These are phyloP conservation scores for Pseudorasbora parva DNA, from an alignment of 2,113 vertebrate genomes.

Conservation along the genomic window DNA sequence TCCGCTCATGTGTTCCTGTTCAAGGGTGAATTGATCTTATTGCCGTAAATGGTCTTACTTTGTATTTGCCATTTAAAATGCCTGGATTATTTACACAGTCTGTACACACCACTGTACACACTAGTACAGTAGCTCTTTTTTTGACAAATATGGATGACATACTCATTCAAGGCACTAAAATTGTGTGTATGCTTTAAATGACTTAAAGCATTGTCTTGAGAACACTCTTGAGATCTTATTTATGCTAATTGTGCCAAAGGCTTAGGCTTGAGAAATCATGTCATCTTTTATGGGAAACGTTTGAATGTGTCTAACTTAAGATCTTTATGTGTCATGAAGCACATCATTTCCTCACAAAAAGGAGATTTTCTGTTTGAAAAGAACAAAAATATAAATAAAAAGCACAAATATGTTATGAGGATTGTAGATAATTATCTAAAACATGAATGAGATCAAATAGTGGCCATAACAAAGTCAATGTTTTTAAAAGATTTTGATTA, in stretches of 20 bases:
- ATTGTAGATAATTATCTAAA: background rate
- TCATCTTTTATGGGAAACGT: background rate
- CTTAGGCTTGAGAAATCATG: slow-evolving; percentile 12
- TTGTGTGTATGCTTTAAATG: background rate
- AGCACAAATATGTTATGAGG: background rate
- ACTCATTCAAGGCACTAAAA: background rate
- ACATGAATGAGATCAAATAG: background rate
- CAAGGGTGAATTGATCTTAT: slow-evolving; percentile 18
- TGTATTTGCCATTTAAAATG: slow-evolving; percentile 38
- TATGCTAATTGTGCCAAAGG: slow-evolving; percentile 49
- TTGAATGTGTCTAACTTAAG: slow-evolving; percentile 5
- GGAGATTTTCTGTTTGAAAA: background rate
- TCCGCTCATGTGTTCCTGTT: slow-evolving; percentile 1
- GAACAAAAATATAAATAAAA: background rate
- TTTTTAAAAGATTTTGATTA: slow-evolving; percentile 23
- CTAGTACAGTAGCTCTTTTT: background rate
- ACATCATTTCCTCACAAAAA: background rate
- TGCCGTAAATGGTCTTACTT: slow-evolving; percentile 29
- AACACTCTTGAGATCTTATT: slow-evolving; percentile 41
- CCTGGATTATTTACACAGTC: slow-evolving; percentile 17
- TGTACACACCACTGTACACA: background rate
- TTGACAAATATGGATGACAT: slow-evolving; percentile 1
- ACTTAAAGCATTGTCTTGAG: slow-evolving; percentile 39
- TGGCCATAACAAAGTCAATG: slow-evolving; percentile 21
- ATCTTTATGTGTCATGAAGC: background rate